A percentile compares a stretch with the other conserved stretches of the same genome.
These are phyloP conservation scores for Otolemur garnettii DNA, from an alignment of 2,113 vertebrate genomes.

Conservation along the genomic window DNA sequence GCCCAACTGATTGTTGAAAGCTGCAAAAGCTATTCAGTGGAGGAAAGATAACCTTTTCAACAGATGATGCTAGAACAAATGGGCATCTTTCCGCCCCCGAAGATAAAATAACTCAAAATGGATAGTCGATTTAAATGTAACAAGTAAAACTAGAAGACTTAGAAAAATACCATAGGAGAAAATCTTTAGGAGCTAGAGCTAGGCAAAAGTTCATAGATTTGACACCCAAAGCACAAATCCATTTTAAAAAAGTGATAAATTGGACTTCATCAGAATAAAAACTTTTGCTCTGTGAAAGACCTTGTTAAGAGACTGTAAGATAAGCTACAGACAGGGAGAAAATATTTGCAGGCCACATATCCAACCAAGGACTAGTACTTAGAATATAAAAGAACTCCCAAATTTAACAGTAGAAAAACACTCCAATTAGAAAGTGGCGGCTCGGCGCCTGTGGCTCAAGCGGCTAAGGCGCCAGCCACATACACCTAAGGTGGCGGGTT, in stretches of 20 bases:
- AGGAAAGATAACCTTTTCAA: neutral
- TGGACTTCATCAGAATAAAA: neutral
- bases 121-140: neutral
- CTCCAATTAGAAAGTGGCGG: neutral
- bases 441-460: too few relatives aligned
- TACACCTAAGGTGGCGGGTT: too few relatives aligned
- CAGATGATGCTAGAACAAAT: neutral
- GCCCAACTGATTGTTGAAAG: neutral
- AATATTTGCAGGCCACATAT: neutral
- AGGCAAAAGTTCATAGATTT: conserved; percentile 33
- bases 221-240: neutral
- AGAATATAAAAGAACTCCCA: conserved; percentile 30
- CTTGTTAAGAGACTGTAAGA: neutral
- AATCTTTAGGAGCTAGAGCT: neutral
- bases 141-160: neutral
- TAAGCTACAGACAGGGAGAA: neutral
- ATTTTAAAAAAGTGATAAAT: neutral
- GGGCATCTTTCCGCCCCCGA: neutral
- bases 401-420: conserved; percentile 1
- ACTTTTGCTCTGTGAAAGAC: neutral
- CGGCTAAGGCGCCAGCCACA: too few relatives aligned
- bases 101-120: neutral
- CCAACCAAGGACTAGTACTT: neutral
- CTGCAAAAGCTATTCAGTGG: neutral
- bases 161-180: neutral